phyloP scores from a whole-genome alignment of 2,888 invertebrate species.

The Pinctada fucata region DNA sequence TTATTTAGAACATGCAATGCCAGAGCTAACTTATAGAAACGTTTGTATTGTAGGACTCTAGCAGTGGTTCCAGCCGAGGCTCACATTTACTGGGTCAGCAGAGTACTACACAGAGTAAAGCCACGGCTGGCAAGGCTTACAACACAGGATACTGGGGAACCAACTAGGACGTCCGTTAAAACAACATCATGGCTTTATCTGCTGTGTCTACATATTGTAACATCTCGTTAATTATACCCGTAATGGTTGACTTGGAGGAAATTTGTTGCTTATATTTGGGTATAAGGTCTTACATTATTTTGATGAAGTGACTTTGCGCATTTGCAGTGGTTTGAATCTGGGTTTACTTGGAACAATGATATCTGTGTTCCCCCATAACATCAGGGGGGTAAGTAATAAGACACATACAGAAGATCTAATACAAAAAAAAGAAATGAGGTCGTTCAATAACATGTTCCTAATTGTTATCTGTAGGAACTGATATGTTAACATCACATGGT shows the following conservation, averaged over 20 bases:
- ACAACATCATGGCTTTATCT: background rate
- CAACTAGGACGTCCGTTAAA: background rate
- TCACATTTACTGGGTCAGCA: conserved; percentile 30
- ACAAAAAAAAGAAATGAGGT: background rate
- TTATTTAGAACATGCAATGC: too few relatives aligned
- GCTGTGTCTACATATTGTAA: background rate
- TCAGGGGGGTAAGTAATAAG: too few relatives aligned
- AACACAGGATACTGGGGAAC: conserved; percentile 25
- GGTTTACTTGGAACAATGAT: background rate
- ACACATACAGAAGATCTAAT: background rate
- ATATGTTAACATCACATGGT: too few relatives aligned
- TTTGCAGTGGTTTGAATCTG: background rate
- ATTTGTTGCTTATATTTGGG: too few relatives aligned
- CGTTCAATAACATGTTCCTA: too few relatives aligned
- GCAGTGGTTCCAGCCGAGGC: conserved; percentile 36
- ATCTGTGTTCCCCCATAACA: background rate
- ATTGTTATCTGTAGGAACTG: too few relatives aligned
- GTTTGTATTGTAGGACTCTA: conserved; percentile 45
- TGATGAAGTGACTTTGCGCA: too few relatives aligned
- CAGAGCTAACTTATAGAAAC: too few relatives aligned
- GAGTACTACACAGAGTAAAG: conserved; percentile 36
- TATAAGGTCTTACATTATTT: too few relatives aligned
- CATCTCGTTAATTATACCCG: background rate
- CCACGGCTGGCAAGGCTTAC: conserved; percentile 23
- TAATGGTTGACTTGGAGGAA: too few relatives aligned